phyloP scores from a whole-genome alignment of 2,797 vertebrate genomes.

The Enteromius fasciolatus region DNA sequence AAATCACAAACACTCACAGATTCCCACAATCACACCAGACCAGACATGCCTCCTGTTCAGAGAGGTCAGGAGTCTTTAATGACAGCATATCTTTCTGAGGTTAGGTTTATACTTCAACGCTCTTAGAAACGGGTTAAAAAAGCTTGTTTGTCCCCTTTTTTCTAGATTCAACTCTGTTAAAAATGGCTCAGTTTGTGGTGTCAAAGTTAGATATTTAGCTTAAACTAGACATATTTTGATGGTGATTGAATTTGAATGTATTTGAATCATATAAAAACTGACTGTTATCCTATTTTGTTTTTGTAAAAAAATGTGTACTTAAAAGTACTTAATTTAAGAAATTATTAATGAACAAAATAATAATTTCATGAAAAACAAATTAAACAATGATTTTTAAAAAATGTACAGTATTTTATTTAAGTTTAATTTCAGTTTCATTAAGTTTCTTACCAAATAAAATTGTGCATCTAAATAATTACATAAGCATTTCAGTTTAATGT shows the following conservation, averaged over 20 bases:
- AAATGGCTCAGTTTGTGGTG: neutral
- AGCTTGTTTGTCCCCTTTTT: too few relatives aligned
- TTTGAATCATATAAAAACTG: neutral
- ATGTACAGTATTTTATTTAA: neutral
- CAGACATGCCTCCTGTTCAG: neutral
- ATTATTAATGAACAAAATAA: neutral
- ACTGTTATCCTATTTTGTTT: neutral
- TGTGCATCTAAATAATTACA: neutral
- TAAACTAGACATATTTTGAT: neutral
- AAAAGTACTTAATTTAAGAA: too few relatives aligned
- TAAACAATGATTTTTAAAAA: neutral
- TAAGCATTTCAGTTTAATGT: neutral
- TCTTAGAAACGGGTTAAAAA: neutral
- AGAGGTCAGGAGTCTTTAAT: neutral
- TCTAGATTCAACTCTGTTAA: neutral
- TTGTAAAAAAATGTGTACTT: too few relatives aligned
- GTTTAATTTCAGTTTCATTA: too few relatives aligned
- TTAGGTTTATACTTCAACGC: too few relatives aligned
- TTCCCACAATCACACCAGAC: neutral
- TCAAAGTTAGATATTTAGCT: neutral
- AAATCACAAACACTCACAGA: neutral
- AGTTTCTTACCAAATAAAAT: neutral
- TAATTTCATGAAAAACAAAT: neutral
- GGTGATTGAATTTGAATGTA: neutral
- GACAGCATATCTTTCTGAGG: too few relatives aligned